phyloP scores from a whole-genome alignment of 2,113 vertebrate species.

The Puffinus mauretanicus region DNA sequence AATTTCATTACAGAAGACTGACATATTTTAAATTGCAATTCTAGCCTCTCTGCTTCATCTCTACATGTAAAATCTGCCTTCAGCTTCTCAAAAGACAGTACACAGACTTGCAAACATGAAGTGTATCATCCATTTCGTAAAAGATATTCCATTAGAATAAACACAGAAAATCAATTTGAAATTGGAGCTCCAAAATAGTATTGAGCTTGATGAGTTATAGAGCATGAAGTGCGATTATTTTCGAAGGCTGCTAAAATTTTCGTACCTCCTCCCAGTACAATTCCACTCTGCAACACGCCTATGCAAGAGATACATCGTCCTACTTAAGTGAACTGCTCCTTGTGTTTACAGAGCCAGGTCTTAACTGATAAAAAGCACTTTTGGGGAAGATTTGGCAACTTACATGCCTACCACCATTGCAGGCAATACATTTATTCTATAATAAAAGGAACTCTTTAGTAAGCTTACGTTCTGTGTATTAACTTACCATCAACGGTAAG shows the following conservation, averaged over 20 bases:
- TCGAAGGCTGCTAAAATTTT: neutral
- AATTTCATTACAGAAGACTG: neutral
- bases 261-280: neutral
- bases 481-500: neutral
- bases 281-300: neutral
- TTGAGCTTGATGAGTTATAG: neutral
- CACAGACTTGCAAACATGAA: neutral
- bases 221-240: neutral
- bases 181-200: neutral
- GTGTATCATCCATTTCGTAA: neutral
- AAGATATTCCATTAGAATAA: neutral
- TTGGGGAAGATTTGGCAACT: neutral
- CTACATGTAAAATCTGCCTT: neutral
- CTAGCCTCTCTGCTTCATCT: neutral
- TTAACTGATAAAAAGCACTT: neutral
- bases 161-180: neutral
- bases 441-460: neutral
- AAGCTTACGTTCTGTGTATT: rapidly evolving
- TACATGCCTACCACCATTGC: neutral
- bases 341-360: neutral
- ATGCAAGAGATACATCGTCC: rapidly evolving
- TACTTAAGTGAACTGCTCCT: neutral
- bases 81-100: neutral
- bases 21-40: neutral
- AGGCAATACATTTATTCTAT: neutral